Evolutionary conservation across 2,888 invertebrate species (phyloP).

Genomic region (Leucozona laternaria): DNA sequence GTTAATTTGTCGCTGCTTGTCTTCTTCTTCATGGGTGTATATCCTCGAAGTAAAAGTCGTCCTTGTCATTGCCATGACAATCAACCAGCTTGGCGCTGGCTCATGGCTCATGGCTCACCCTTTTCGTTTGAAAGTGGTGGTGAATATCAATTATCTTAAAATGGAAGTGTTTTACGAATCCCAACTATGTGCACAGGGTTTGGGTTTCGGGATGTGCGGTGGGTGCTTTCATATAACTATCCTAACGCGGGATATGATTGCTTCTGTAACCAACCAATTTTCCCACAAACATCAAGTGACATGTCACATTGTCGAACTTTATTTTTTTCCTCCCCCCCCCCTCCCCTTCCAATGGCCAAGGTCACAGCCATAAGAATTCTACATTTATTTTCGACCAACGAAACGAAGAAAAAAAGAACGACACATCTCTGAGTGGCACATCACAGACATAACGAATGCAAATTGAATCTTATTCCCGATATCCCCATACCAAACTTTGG

Average conservation of each 20-base stretch:
- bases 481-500: conserved; percentile 37
- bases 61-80: conserved; percentile 58
- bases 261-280: conserved; percentile 69
- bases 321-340: no score
- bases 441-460: conserved; percentile 72
- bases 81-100: conserved; percentile 48
- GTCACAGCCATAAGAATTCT: conserved; percentile 69
- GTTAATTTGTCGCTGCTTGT: conserved; percentile 69
- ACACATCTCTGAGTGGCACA: conserved; percentile 62
- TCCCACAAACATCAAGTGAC: conserved; percentile 73
- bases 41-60: conserved; percentile 21
- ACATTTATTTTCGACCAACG: conserved; percentile 64
- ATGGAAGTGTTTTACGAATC: conserved; percentile 66
- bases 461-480: conserved; percentile 74
- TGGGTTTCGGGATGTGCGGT: not conserved
- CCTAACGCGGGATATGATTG: conserved; percentile 57
- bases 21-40: conserved; percentile 21
- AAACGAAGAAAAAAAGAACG: conserved; percentile 37
- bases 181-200: conserved; percentile 60
- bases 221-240: conserved; percentile 38
- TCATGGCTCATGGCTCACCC: conserved; percentile 28
- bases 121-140: conserved; percentile 51
- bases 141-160: conserved; percentile 74
- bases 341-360: conserved; percentile 41
- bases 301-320: conserved; percentile 66